These are phyloP conservation scores for Cordilura impudica DNA, from an alignment of 2,888 invertebrate species.

Conservation along the genomic window DNA sequence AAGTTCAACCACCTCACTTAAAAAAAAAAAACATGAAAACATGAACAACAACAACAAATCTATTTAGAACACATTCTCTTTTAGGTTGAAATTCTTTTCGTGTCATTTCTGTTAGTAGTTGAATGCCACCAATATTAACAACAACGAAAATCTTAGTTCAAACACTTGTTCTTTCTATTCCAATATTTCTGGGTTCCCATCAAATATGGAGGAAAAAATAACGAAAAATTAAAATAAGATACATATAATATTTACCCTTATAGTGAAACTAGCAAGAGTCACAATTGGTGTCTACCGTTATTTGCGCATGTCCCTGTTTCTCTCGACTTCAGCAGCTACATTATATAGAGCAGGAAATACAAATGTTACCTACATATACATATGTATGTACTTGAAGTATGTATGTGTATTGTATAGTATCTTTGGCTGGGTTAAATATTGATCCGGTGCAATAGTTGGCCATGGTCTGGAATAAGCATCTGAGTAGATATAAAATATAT, in stretches of 20 bases:
- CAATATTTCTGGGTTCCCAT: constrained; percentile 30
- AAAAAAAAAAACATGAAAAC: not conserved
- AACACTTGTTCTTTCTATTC: not conserved
- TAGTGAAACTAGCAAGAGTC: not conserved
- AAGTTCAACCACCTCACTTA: constrained; percentile 60
- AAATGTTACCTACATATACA: not conserved
- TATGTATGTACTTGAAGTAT: not conserved
- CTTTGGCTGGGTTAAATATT: constrained; percentile 66
- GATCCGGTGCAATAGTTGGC: constrained; percentile 69
- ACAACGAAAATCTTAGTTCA: constrained; percentile 8
- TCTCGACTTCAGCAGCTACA: not conserved
- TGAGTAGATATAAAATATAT: constrained; percentile 2
- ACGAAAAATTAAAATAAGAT: not conserved
- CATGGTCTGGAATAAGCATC: constrained; percentile 69
- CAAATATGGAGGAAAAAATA: not conserved
- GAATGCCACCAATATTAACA: not conserved
- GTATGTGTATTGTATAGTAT: constrained; percentile 18
- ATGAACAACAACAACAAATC: constrained; percentile 13
- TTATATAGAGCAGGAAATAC: not conserved
- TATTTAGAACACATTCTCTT: constrained; percentile 55
- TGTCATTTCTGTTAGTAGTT: constrained; percentile 43
- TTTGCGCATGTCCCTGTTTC: not conserved
- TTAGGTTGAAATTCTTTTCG: constrained; percentile 44
- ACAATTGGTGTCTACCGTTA: not conserved
- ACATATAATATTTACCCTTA: not conserved